Conservation (phyloP, 2,113 vertebrate genomes). For the Charina bottae region DNA sequence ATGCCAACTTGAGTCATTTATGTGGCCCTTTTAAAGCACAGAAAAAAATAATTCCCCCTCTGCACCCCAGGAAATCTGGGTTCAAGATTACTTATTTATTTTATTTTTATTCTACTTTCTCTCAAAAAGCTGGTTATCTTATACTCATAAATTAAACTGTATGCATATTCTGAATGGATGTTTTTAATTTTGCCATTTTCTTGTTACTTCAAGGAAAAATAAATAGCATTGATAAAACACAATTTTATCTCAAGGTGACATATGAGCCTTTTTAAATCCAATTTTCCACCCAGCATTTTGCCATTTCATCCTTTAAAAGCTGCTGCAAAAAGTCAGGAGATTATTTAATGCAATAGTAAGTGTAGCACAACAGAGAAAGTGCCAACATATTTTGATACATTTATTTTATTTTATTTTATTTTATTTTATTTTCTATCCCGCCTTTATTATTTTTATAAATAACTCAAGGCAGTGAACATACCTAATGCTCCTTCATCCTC, state of each 20-base stretch:
- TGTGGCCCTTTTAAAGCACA: neutral
- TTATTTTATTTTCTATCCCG: too few relatives aligned
- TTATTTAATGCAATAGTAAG: neutral
- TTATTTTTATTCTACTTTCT: neutral
- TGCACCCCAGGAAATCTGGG: neutral
- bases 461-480: too few relatives aligned
- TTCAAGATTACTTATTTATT: neutral
- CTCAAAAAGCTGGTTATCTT: neutral
- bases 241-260: neutral
- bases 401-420: too few relatives aligned
- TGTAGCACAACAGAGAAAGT: neutral
- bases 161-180: neutral
- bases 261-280: neutral
- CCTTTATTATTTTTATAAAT: too few relatives aligned
- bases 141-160: neutral
- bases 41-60: neutral
- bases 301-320: neutral
- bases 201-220: neutral
- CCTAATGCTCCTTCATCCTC: too few relatives aligned
- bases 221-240: neutral
- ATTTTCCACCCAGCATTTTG: neutral
- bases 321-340: neutral
- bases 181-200: neutral
- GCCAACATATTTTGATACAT: neutral
- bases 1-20: neutral